Percentiles rank a stretch among this genome's conserved stretches.
Evolutionary conservation across 2,797 vertebrate genomes (phyloP).

Genomic region (Cynopterus sphinx): DNA sequence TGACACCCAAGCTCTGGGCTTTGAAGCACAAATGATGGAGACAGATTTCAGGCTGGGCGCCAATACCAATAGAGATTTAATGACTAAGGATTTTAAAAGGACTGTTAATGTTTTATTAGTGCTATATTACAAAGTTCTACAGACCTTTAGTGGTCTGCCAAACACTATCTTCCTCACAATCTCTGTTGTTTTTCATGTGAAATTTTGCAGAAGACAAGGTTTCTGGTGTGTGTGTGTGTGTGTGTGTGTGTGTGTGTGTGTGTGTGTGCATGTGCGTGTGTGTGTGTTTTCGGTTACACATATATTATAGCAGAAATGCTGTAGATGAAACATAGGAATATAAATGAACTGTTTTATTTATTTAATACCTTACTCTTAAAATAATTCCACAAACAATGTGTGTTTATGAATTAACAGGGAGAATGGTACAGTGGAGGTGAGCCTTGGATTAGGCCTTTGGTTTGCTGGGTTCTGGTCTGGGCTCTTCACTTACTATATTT

Average conservation of each 20-base stretch:
- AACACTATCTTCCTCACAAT: neutral
- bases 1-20: neutral
- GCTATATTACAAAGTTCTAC: neutral
- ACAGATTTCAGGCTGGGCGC: neutral
- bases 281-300: neutral
- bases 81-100: neutral
- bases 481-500: neutral
- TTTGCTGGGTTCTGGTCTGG: neutral
- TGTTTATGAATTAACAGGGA: neutral
- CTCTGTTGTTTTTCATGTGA: neutral
- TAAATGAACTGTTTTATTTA: neutral
- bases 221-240: too few relatives aligned
- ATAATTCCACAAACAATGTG: neutral
- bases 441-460: neutral
- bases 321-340: neutral
- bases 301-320: neutral
- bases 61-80: neutral
- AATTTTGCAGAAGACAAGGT: neutral
- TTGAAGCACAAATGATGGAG: neutral
- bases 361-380: neutral
- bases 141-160: neutral
- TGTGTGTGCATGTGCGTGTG: too few relatives aligned
- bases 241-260: too few relatives aligned
- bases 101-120: neutral
- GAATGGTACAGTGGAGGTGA: neutral